Evolutionary conservation across 2,888 invertebrate genomes (phyloP).

Genomic region (Habroteleia sp.): DNA sequence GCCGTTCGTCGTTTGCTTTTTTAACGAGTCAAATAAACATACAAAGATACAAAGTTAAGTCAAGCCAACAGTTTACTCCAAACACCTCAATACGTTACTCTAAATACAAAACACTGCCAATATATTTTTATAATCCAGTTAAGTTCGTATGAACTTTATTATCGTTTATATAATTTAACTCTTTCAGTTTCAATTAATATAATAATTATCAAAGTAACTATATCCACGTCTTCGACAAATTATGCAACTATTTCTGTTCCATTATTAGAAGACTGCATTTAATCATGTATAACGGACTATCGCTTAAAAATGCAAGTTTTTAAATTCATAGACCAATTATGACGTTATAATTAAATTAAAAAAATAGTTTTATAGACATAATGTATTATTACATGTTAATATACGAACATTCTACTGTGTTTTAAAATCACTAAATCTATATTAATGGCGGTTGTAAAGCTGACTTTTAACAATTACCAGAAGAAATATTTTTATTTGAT

Average conservation of each 20-base stretch:
- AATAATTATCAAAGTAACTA: conserved; percentile 1
- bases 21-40: conserved; percentile 10
- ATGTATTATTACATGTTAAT: too few species aligned
- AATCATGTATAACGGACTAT: conserved; percentile 15
- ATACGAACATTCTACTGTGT: too few species aligned
- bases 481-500: too few species aligned
- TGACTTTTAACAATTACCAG: too few species aligned
- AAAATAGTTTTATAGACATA: too few species aligned
- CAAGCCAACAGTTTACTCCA: conserved; percentile 7
- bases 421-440: too few species aligned
- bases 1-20: conserved; percentile 13
- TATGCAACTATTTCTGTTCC: conserved; percentile 36
- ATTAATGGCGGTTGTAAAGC: too few species aligned
- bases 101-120: conserved; percentile 49
- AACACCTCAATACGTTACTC: conserved; percentile 36
- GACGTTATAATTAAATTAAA: too few species aligned
- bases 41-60: conserved; percentile 8
- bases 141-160: conserved; percentile 9
- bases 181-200: conserved; percentile 9
- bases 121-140: conserved; percentile 43
- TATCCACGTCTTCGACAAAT: conserved; percentile 49
- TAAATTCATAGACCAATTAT: too few species aligned
- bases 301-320: neutral
- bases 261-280: conserved; percentile 55
- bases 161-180: conserved; percentile 8